These are phyloP conservation scores for Alentia gelatinosa DNA, from an alignment of 2,888 invertebrate species.

Conservation along the genomic window DNA sequence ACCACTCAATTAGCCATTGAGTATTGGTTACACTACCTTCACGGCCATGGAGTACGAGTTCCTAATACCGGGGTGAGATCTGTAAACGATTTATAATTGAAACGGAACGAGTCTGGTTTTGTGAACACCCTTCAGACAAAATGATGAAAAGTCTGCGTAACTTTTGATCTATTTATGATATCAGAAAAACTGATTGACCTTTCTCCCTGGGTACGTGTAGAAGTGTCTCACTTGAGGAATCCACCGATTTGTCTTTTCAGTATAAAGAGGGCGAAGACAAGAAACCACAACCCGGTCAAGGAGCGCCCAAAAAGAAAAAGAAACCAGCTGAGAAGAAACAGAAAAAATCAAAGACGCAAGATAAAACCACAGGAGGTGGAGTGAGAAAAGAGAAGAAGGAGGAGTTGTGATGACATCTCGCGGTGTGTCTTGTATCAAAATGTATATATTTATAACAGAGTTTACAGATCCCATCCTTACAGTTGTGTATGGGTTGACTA, in stretches of 20 bases:
- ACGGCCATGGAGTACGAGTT: too few relatives aligned
- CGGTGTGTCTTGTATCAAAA: neutral
- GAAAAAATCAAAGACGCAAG: neutral
- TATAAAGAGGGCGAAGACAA: neutral
- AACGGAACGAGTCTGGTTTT: too few relatives aligned
- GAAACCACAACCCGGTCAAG: neutral
- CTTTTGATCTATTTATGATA: too few relatives aligned
- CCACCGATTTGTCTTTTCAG: neutral
- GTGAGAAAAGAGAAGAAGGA: neutral
- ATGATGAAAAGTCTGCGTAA: too few relatives aligned
- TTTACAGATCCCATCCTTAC: neutral
- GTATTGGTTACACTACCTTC: too few relatives aligned
- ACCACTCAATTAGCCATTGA: too few relatives aligned
- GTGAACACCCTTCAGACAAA: too few relatives aligned
- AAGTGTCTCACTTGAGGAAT: too few relatives aligned
- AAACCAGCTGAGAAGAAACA: neutral
- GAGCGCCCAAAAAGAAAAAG: neutral
- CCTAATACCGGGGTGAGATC: too few relatives aligned
- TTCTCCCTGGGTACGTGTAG: too few relatives aligned
- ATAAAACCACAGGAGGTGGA: neutral
- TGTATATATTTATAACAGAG: neutral
- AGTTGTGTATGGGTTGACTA: neutral
- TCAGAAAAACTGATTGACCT: too few relatives aligned
- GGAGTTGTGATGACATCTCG: conserved; percentile 12
- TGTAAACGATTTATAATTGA: too few relatives aligned